These are phyloP conservation scores for Diadema setosum DNA, from an alignment of 35 echinoderm and acorn worm species.

Conservation along the genomic window DNA sequence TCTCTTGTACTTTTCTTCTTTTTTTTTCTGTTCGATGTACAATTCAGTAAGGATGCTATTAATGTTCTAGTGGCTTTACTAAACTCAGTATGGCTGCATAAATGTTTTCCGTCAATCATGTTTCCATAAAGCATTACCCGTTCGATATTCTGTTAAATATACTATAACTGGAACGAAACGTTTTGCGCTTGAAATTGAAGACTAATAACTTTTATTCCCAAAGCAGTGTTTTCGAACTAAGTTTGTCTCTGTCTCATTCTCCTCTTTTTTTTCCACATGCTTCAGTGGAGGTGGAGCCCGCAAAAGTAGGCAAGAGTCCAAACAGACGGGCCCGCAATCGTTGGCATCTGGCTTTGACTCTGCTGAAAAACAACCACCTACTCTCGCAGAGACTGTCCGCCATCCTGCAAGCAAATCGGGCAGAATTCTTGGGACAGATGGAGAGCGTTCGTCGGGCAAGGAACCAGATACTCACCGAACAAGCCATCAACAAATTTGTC, in stretches of 20 bases:
- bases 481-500: neutral
- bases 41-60: no score
- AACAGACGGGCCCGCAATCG: conserved; percentile 33
- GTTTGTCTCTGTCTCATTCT: neutral
- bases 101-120: no score
- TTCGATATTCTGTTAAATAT: neutral
- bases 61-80: no score
- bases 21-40: no score
- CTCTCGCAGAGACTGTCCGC: neutral
- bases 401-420: neutral
- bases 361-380: conserved; percentile 31
- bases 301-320: neutral
- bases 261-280: neutral
- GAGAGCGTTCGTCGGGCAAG: neutral
- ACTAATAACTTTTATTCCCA: neutral
- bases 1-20: no score
- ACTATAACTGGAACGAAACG: neutral
- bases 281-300: neutral
- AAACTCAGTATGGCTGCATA: no score
- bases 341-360: conserved; percentile 49
- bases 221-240: no score
- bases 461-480: neutral
- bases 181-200: neutral
- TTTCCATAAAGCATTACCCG: no score
- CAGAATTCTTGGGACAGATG: neutral